Percentiles rank a stretch among this genome's conserved stretches.
Conservation (phyloP, 2,113 vertebrate genomes). For the Ophthalmolycus amberensis region DNA sequence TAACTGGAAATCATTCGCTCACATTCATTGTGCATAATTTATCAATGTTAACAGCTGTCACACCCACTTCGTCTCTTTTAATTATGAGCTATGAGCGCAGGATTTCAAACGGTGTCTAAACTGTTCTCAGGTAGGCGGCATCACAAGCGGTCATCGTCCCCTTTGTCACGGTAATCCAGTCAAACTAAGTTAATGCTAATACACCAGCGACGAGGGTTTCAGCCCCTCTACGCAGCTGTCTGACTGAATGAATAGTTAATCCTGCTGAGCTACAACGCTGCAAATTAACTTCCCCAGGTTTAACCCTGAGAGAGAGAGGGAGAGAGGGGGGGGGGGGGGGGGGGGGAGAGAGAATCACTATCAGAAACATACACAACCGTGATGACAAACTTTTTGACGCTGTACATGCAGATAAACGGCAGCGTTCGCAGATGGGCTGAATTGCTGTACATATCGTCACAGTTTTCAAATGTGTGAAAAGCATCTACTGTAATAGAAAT, state of each 20-base stretch:
- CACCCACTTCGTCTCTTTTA: background rate
- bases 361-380: background rate
- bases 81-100: background rate
- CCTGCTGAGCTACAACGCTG: conserved; percentile 41
- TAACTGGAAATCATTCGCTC: conserved; percentile 5
- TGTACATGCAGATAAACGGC: background rate
- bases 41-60: background rate
- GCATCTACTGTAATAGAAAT: background rate
- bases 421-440: background rate
- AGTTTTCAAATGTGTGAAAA: background rate
- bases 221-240: conserved; percentile 17
- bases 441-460: background rate
- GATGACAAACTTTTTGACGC: background rate
- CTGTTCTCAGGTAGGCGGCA: background rate
- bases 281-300: conserved; percentile 57
- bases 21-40: background rate
- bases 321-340: background rate
- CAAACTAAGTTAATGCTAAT: conserved; percentile 51
- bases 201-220: conserved; percentile 29
- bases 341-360: background rate
- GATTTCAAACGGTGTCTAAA: background rate
- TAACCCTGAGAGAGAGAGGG: conserved; percentile 53
- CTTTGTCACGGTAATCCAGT: conserved; percentile 60
- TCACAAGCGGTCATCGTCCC: conserved; percentile 41
- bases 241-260: conserved; percentile 59